Conservation (phyloP, 1,140 invertebrate species). For the Vollenhovia emeryi region DNA sequence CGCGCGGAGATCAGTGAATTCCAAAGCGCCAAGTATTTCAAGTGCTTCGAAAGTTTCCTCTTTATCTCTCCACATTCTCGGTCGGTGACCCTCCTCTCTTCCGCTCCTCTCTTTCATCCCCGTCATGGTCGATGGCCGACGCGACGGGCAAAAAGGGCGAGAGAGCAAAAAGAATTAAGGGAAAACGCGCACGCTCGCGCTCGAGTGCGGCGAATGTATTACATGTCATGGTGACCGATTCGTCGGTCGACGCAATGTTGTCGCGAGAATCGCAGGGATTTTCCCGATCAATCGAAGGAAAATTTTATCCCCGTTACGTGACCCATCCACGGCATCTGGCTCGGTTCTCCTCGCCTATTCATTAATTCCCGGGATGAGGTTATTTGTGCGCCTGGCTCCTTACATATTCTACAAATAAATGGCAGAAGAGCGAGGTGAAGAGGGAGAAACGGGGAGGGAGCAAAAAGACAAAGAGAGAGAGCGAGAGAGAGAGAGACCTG, state of each 20-base stretch:
- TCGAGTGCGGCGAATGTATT: constrained; percentile 48
- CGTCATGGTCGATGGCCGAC: constrained; percentile 26
- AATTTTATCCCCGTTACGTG: constrained; percentile 40
- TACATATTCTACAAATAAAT: constrained; percentile 48
- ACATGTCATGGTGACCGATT: constrained; percentile 54
- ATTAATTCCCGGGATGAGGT: constrained; percentile 37
- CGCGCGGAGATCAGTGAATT: constrained; percentile 65
- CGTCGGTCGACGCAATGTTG: constrained; percentile 12
- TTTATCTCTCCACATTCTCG: constrained; percentile 52
- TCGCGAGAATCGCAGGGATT: constrained; percentile 17
- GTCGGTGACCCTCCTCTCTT: not conserved
- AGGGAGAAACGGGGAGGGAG: not conserved
- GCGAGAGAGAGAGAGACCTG: not conserved
- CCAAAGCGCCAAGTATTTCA: constrained; percentile 64
- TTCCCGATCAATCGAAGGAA: constrained; percentile 16
- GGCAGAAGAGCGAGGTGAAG: not conserved
- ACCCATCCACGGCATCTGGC: not conserved
- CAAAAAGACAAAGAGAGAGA: not conserved
- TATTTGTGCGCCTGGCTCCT: constrained; percentile 41
- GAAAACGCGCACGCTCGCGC: constrained; percentile 68
- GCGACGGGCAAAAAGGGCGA: not conserved
- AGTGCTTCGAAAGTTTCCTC: constrained; percentile 70
- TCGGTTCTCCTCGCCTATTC: constrained; percentile 32
- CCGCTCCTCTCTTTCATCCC: constrained; percentile 4
- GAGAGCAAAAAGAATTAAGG: constrained; percentile 63